Conservation (phyloP, 2,797 vertebrate species). For the Trachurus trachurus region DNA sequence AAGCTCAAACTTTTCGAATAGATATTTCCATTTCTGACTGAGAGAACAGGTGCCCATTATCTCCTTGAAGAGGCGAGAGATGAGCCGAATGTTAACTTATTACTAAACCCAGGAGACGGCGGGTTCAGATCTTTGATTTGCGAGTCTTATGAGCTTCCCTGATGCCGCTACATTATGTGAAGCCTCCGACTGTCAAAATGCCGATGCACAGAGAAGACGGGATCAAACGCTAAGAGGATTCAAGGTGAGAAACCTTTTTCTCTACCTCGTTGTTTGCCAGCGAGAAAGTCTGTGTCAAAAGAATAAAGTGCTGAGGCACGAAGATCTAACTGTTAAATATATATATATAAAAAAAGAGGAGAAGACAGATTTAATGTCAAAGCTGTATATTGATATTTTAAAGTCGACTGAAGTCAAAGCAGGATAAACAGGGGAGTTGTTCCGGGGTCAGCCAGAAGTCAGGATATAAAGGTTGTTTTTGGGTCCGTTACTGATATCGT, state of each 20-base stretch:
- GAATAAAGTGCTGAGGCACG: conserved; percentile 36
- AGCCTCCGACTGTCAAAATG: conserved; percentile 45
- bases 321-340: conserved; percentile 43
- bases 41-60: conserved; percentile 50
- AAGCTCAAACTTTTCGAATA: conserved; percentile 40
- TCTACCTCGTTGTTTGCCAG: conserved; percentile 33
- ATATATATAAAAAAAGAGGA: background rate
- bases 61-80: conserved; percentile 45
- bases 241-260: conserved; percentile 61
- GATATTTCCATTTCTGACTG: conserved; percentile 51
- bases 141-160: conserved; percentile 18
- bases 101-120: conserved; percentile 40
- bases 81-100: conserved; percentile 59
- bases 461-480: conserved; percentile 4
- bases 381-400: conserved; percentile 25
- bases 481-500: conserved; percentile 8
- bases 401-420: conserved; percentile 37
- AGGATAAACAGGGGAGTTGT: conserved; percentile 29
- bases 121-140: conserved; percentile 55
- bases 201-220: conserved; percentile 30
- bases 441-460: background rate
- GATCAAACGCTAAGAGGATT: conserved; percentile 60
- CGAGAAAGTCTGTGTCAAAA: conserved; percentile 46
- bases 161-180: conserved; percentile 39
- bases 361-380: conserved; percentile 38